Conservation (phyloP, 2,888 invertebrate species). For the Geotrupes spiniger region DNA sequence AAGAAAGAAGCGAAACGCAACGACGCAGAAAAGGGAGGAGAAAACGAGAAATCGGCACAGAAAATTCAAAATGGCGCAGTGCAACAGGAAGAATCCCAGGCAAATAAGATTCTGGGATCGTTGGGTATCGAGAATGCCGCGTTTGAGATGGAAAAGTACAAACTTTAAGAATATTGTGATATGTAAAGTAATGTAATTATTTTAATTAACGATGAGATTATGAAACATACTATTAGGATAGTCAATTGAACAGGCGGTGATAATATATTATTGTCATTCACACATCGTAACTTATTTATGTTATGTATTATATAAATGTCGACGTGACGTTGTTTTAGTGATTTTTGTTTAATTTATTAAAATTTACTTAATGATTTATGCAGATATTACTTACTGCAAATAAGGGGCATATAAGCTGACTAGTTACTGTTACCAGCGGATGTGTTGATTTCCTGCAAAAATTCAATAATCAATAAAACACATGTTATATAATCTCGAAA, state of each 20-base stretch:
- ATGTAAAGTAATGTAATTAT: constrained; percentile 5
- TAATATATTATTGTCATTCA: constrained; percentile 5
- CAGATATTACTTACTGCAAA: not conserved
- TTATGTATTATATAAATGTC: not conserved
- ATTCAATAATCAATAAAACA: too few relatives aligned
- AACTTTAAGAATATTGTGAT: constrained; percentile 25
- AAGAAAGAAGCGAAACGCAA: constrained; percentile 53
- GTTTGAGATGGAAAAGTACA: constrained; percentile 45
- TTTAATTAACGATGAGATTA: constrained; percentile 2
- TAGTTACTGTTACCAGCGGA: too few relatives aligned
- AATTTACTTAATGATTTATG: not conserved
- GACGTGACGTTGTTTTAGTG: not conserved
- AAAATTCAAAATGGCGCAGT: constrained; percentile 50
- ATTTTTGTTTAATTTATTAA: too few relatives aligned
- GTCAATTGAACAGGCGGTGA: not conserved
- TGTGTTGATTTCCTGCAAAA: too few relatives aligned
- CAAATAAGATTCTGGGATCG: constrained; percentile 30
- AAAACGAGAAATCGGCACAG: constrained; percentile 45
- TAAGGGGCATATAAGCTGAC: too few relatives aligned
- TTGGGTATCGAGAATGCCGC: constrained; percentile 45
- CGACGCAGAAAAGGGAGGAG: constrained; percentile 48
- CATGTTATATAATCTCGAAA: too few relatives aligned
- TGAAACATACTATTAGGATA: too few relatives aligned
- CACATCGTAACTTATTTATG: not conserved
- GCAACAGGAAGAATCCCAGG: constrained; percentile 31